Evolutionary conservation across 2,888 invertebrate genomes (phyloP), one percentile per base, ranked within the genome.

Genomic region (Malacosoma neustria): DNA sequence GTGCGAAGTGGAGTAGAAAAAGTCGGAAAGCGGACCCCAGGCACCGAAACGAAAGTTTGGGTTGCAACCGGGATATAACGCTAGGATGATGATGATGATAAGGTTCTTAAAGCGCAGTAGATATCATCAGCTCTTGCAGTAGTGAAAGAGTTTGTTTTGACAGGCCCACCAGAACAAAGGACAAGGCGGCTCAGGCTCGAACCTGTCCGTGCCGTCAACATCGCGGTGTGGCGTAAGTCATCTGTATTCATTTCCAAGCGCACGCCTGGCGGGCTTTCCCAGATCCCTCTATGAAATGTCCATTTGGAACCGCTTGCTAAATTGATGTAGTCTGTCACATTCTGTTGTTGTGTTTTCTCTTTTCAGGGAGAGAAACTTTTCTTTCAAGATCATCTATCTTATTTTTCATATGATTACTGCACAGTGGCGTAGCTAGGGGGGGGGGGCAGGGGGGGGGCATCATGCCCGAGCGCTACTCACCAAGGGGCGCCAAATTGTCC

Each of bases 201-300:
- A 92, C 88, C 89, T 93, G 80, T 93, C 93, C 85, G 93, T 93
- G 88, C 93, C 93, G 81, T 91, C 92, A 69, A 87, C 92, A 72
- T 92, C 90, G 66, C 89, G 86, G 69, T 86, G 87, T 87, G 89
- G 87, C 76, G 89, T 90, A 90, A 90, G 90, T 90, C 77, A 82
- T 67, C 65, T 65, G 53, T 57, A 60, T 49, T n/a, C 22, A 22
- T 3, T 9, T 22, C 9, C 5, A 7, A 60, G 57, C 59, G 71
- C 60, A 57, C 55, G 62, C 60, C 66, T 61, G 61, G 63, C 61
- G 67, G 66, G 65, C 70, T 63, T 49, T 57, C 61, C 68, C 70
- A 51, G 49, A 65, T 57, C 62, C 68, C 64, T 62, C 57, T 71
- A 49, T 70, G 73, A 57, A 64, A 73, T 77, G 72, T 77, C 66